Percentiles rank a stretch among this genome's conserved stretches.
phyloP scores from a whole-genome alignment of 1,140 invertebrate species.

The Trigoniulus corallinus region DNA sequence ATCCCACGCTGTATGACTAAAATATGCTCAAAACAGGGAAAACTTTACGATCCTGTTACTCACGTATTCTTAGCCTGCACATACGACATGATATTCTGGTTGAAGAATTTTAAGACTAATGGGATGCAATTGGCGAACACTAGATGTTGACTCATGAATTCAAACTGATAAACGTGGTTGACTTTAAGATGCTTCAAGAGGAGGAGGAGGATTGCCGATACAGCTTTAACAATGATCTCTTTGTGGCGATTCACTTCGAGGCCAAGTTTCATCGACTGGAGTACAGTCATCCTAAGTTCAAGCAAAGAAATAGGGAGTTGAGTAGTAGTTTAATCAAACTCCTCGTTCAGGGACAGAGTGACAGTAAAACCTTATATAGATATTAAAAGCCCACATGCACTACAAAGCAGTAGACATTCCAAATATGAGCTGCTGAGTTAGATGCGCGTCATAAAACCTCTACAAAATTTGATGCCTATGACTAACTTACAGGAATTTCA shows the following conservation, averaged over 20 bases:
- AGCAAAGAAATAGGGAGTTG: neutral
- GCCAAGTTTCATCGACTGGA: conserved; percentile 92
- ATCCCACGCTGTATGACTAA: conserved; percentile 7
- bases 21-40: neutral
- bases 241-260: conserved; percentile 97
- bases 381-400: too few relatives aligned
- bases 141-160: conserved; percentile 96
- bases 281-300: conserved; percentile 56
- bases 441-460: too few relatives aligned
- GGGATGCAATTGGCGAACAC: conserved; percentile 99
- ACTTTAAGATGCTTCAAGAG: conserved; percentile 96
- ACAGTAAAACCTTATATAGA: too few relatives aligned
- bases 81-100: conserved; percentile 93
- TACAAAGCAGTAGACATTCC: too few relatives aligned
- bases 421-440: too few relatives aligned
- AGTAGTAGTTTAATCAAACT: too few relatives aligned
- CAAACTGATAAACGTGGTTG: conserved; percentile 99
- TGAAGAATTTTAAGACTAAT: conserved; percentile 95
- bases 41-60: conserved; percentile 22
- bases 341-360: too few relatives aligned
- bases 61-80: conserved; percentile 85
- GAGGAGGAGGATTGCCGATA: conserved; percentile 82
- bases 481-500: too few relatives aligned
- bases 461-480: too few relatives aligned
- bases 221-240: conserved; percentile 96